phyloP scores from a whole-genome alignment of 2,888 invertebrate species.

The Autographa pulchrina region DNA sequence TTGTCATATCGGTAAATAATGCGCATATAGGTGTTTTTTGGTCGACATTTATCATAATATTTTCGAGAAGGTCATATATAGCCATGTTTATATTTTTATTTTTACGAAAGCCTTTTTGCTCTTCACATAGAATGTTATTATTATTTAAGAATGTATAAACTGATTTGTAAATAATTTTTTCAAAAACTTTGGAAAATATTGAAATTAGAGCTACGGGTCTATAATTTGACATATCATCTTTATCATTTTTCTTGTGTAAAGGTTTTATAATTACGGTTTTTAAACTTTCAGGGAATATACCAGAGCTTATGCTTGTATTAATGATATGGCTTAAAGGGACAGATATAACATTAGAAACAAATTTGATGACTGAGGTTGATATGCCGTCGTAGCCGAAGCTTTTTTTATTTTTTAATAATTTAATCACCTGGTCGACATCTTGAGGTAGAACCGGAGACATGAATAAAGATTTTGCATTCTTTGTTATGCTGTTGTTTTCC shows the following conservation, averaged over 20 bases:
- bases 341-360: not conserved
- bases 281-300: slow-evolving; percentile 7
- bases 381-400: slow-evolving; percentile 16
- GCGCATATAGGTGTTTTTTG: not conserved
- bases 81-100: too few relatives aligned
- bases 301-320: not conserved
- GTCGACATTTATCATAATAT: too few relatives aligned
- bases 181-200: slow-evolving; percentile 8
- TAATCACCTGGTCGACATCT: not conserved
- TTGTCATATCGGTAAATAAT: slow-evolving; percentile 9
- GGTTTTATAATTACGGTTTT: slow-evolving; percentile 8
- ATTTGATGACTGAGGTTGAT: slow-evolving; percentile 12
- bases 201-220: slow-evolving; percentile 11
- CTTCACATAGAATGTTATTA: too few relatives aligned
- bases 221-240: not conserved
- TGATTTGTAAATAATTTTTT: not conserved
- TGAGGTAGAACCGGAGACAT: slow-evolving; percentile 5
- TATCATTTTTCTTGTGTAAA: slow-evolving; percentile 9
- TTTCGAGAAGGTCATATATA: too few relatives aligned
- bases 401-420: slow-evolving; percentile 12
- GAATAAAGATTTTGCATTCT: not conserved
- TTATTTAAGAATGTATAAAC: too few relatives aligned
- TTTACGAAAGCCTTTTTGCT: too few relatives aligned
- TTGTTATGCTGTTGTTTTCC: not conserved
- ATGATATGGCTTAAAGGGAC: not conserved